Percentiles rank a stretch among this genome's conserved stretches.
Evolutionary conservation across 1,140 invertebrate genomes (phyloP).

Genomic region (Eriosoma lanigerum): DNA sequence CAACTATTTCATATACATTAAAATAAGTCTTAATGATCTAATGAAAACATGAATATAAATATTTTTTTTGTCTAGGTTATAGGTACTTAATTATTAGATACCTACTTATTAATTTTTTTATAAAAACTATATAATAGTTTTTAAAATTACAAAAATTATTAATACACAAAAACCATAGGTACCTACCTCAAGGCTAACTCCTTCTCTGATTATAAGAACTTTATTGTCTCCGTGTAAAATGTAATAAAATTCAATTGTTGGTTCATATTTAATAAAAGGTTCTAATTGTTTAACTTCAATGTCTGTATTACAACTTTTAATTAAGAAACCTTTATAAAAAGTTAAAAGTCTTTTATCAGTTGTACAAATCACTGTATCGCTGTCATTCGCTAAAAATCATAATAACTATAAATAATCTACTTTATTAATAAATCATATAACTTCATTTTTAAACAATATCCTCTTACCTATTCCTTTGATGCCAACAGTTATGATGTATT

Average conservation of each 20-base stretch:
- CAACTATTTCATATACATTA: slow-evolving; percentile 26
- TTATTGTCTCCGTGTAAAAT: slow-evolving; percentile 38
- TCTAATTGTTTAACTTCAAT: slow-evolving; percentile 23
- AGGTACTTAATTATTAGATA: too few species aligned
- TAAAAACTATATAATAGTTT: not conserved
- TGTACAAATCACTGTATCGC: slow-evolving; percentile 37
- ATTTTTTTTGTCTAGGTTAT: too few species aligned
- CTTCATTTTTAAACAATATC: not conserved
- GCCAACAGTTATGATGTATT: not conserved
- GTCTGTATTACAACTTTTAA: slow-evolving; percentile 21
- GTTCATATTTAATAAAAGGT: slow-evolving; percentile 24
- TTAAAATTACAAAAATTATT: not conserved
- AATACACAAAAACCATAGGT: not conserved
- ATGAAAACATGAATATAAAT: not conserved
- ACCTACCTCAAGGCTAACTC: slow-evolving; percentile 3
- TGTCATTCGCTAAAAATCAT: not conserved
- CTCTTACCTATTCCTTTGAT: slow-evolving; percentile 13
- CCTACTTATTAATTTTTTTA: not conserved
- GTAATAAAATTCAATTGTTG: slow-evolving; percentile 21
- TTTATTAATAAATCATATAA: not conserved
- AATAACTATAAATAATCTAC: not conserved
- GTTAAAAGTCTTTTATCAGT: slow-evolving; percentile 14
- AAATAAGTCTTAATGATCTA: slow-evolving; percentile 31
- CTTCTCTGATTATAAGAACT: slow-evolving; percentile 41
- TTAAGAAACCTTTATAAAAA: slow-evolving; percentile 7